Conservation (phyloP, 2,113 vertebrate genomes). For the Scalopus aquaticus region DNA sequence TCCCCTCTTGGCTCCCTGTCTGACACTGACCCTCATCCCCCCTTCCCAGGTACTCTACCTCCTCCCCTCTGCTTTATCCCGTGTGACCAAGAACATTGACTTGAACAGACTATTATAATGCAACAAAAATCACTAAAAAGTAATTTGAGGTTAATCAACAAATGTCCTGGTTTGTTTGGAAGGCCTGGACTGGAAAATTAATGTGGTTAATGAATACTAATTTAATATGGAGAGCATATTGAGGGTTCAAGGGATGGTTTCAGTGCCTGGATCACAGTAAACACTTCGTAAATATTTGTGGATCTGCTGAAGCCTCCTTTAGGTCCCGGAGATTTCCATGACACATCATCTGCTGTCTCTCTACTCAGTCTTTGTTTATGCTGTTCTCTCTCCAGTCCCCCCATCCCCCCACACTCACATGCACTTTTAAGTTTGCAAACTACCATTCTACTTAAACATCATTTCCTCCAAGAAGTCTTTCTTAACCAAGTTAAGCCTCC, state of each 20-base stretch:
- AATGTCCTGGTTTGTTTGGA: background rate
- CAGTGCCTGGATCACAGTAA: background rate
- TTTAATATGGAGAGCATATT: background rate
- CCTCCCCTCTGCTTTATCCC: background rate
- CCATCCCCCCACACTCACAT: too few relatives aligned
- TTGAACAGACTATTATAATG: background rate
- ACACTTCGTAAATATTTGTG: background rate
- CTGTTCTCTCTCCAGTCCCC: too few relatives aligned
- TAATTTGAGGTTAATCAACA: background rate
- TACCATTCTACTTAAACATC: background rate
- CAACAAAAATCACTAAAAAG: background rate
- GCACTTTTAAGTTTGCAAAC: background rate
- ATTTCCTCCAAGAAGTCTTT: background rate
- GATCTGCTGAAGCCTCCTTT: background rate
- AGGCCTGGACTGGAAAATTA: background rate
- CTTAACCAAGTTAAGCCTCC: background rate
- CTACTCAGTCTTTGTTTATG: background rate
- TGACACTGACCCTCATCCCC: background rate
- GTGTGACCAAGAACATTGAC: background rate
- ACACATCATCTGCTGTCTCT: background rate
- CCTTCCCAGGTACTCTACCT: background rate
- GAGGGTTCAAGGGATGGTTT: background rate
- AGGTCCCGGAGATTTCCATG: background rate
- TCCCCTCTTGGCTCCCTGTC: background rate
- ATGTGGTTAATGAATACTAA: background rate